Evolutionary conservation across 2,113 vertebrate genomes (phyloP).

Genomic region (Amazona vittata): DNA sequence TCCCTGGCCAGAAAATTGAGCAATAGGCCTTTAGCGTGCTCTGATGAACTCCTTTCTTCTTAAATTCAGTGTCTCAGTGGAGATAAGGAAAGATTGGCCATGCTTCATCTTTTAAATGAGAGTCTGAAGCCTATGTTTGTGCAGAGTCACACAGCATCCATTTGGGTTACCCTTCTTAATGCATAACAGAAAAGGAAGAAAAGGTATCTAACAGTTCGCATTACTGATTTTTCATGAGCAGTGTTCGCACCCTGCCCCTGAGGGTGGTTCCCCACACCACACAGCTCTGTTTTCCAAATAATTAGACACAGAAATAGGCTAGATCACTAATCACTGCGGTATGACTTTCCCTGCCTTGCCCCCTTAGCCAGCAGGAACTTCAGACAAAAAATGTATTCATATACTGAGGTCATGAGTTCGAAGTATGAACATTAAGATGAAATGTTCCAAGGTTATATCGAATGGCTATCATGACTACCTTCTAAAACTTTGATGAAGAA

Average conservation of each 20-base stretch:
- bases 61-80: background rate
- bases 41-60: background rate
- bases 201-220: background rate
- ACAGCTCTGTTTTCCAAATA: background rate
- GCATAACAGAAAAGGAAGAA: background rate
- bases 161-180: background rate
- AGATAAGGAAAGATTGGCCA: background rate
- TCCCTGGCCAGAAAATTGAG: background rate
- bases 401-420: background rate
- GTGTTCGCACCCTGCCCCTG: background rate
- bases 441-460: background rate
- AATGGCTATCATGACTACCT: background rate
- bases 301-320: background rate
- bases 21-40: background rate
- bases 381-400: background rate
- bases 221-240: background rate
- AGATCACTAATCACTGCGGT: background rate
- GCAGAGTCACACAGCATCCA: background rate
- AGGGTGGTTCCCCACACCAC: background rate
- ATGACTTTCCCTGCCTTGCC: background rate
- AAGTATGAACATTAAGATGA: background rate
- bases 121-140: background rate
- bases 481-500: background rate
- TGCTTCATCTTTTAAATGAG: background rate
- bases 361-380: background rate